phyloP scores from a whole-genome alignment of 1,140 invertebrate species.

The Mactra quadrangularis region DNA sequence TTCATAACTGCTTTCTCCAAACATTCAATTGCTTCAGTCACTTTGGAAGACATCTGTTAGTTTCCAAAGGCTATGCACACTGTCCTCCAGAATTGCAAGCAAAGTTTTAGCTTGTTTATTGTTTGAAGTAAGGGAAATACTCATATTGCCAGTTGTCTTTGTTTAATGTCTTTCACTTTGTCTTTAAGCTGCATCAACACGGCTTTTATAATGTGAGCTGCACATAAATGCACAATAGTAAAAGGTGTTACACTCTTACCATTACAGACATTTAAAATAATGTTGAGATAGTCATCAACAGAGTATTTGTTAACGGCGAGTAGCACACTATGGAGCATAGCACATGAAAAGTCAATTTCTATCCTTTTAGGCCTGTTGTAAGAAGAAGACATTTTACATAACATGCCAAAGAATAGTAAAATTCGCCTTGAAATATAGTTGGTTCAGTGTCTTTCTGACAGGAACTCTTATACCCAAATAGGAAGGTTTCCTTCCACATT shows the following conservation, averaged over 20 bases:
- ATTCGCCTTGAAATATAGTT: background rate
- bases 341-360: conserved; percentile 5
- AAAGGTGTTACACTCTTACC: background rate
- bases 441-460: background rate
- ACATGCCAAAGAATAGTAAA: background rate
- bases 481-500: background rate
- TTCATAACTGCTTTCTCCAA: too few relatives aligned
- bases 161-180: too few relatives aligned
- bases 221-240: background rate
- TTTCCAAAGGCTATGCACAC: too few relatives aligned
- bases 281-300: background rate
- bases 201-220: too few relatives aligned
- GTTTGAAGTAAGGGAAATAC: too few relatives aligned
- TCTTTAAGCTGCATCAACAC: too few relatives aligned
- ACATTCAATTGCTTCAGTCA: too few relatives aligned
- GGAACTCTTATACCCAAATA: background rate
- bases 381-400: background rate
- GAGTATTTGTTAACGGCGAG: background rate
- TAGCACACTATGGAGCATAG: background rate
- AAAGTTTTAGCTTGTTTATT: too few relatives aligned
- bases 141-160: too few relatives aligned
- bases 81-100: too few relatives aligned
- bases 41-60: too few relatives aligned
- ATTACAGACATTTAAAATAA: background rate
- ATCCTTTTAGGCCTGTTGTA: background rate